These are phyloP conservation scores for Incurvaria masculella DNA, from an alignment of 2,888 invertebrate species.

Conservation along the genomic window DNA sequence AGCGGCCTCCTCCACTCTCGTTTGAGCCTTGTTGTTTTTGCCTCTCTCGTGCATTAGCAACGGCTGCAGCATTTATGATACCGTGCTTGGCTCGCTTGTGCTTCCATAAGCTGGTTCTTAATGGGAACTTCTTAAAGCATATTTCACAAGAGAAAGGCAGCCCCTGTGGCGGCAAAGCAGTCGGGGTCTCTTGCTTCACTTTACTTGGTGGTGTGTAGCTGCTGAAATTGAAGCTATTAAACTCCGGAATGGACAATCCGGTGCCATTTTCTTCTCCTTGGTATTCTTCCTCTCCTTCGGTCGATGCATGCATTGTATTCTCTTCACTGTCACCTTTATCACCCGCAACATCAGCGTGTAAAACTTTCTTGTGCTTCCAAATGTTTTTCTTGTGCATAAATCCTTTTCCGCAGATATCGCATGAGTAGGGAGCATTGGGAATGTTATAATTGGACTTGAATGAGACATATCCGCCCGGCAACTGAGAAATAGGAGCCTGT, in stretches of 20 bases:
- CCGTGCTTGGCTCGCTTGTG: conserved; percentile 53
- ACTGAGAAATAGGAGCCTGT: conserved; percentile 35
- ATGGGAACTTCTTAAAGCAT: conserved; percentile 45
- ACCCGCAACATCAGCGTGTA: conserved; percentile 44
- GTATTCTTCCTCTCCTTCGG: conserved; percentile 45
- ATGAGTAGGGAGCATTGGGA: conserved; percentile 53
- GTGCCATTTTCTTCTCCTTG: conserved; percentile 45
- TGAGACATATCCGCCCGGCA: conserved; percentile 23
- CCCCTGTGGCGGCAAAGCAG: conserved; percentile 23
- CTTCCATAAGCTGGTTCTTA: conserved; percentile 46
- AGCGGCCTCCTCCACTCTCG: conserved; percentile 28
- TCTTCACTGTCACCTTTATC: conserved; percentile 50
- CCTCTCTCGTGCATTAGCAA: conserved; percentile 10
- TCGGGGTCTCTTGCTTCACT: conserved; percentile 7
- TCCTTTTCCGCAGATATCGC: conserved; percentile 63
- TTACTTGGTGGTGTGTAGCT: conserved; percentile 27
- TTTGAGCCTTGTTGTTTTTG: conserved; percentile 22
- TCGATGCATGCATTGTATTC: conserved; percentile 50
- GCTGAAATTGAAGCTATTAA: conserved; percentile 48
- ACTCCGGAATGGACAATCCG: conserved; percentile 45
- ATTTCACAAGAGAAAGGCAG: conserved; percentile 43
- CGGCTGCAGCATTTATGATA: conserved; percentile 31
- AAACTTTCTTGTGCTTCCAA: conserved; percentile 53
- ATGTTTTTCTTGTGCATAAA: conserved; percentile 56
- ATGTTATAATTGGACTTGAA: conserved; percentile 42